phyloP scores from a whole-genome alignment of 2,888 invertebrate genomes.

The Hydrotaea diabolus region DNA sequence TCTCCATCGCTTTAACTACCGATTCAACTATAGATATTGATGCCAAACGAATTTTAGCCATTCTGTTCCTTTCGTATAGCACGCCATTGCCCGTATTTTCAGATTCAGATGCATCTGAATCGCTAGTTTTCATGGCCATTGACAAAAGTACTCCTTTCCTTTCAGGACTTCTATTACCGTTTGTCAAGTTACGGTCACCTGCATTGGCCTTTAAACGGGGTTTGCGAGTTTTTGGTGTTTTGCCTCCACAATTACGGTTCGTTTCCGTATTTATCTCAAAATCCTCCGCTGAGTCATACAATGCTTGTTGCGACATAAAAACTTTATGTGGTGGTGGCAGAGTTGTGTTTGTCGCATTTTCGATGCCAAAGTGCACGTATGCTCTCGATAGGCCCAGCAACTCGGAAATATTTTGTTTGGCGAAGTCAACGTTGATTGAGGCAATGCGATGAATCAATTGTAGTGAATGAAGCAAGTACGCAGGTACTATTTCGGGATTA shows the following conservation, averaged over 20 bases:
- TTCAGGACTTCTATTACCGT: neutral
- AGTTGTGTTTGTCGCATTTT: constrained; percentile 72
- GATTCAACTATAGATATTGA: constrained; percentile 84
- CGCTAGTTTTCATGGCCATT: constrained; percentile 82
- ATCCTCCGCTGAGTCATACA: constrained; percentile 81
- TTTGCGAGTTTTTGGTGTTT: constrained; percentile 80
- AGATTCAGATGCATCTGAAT: constrained; percentile 86
- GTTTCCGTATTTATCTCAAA: constrained; percentile 66
- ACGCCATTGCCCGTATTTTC: constrained; percentile 81
- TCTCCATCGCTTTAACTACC: constrained; percentile 84
- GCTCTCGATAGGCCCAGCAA: constrained; percentile 83
- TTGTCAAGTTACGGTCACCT: neutral
- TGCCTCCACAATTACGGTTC: constrained; percentile 83
- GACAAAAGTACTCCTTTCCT: neutral
- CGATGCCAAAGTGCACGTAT: constrained; percentile 82
- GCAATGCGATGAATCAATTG: constrained; percentile 74
- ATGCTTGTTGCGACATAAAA: constrained; percentile 84
- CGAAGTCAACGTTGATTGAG: constrained; percentile 74
- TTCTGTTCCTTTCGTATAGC: constrained; percentile 80
- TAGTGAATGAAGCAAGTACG: constrained; percentile 64
- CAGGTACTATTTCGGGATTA: neutral
- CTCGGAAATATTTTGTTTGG: constrained; percentile 80
- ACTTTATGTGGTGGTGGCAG: constrained; percentile 81
- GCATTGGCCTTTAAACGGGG: constrained; percentile 51
- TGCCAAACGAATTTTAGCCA: constrained; percentile 85